These are phyloP conservation scores for Callitettix versicolor DNA, from an alignment of 1,140 invertebrate species.

Conservation along the genomic window DNA sequence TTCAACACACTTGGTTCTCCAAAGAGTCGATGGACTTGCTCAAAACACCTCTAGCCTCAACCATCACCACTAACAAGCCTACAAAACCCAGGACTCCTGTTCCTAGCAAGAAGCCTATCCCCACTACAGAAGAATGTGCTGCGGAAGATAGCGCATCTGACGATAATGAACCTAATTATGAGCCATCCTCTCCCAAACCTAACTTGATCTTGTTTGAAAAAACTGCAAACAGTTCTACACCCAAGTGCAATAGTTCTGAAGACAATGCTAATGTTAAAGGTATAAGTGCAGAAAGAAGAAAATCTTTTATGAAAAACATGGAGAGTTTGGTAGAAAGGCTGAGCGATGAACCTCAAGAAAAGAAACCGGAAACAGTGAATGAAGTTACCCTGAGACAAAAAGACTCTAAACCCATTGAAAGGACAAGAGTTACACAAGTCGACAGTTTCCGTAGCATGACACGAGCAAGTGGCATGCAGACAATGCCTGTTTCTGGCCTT, in stretches of 20 bases:
- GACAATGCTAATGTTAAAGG: constrained; percentile 25
- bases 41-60: not conserved
- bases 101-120: constrained; percentile 9
- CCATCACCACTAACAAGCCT: not conserved
- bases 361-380: not conserved
- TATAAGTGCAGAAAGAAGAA: constrained; percentile 35
- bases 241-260: not conserved
- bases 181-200: not conserved
- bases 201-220: not conserved
- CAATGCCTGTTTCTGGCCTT: constrained; percentile 36
- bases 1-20: constrained; percentile 49
- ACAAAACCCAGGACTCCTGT: constrained; percentile 3
- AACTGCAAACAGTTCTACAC: not conserved
- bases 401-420: not conserved
- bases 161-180: not conserved
- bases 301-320: constrained; percentile 39
- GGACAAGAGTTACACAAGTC: not conserved
- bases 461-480: constrained; percentile 36
- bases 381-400: constrained; percentile 3
- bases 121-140: constrained; percentile 7
- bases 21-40: constrained; percentile 11
- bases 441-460: constrained; percentile 25
- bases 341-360: constrained; percentile 9
- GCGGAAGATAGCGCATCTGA: not conserved
- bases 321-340: constrained; percentile 37